Percentiles rank a stretch among this genome's conserved stretches.
These are phyloP conservation scores for Neocrepidodera transversa DNA, from an alignment of 2,888 invertebrate species.

Conservation along the genomic window DNA sequence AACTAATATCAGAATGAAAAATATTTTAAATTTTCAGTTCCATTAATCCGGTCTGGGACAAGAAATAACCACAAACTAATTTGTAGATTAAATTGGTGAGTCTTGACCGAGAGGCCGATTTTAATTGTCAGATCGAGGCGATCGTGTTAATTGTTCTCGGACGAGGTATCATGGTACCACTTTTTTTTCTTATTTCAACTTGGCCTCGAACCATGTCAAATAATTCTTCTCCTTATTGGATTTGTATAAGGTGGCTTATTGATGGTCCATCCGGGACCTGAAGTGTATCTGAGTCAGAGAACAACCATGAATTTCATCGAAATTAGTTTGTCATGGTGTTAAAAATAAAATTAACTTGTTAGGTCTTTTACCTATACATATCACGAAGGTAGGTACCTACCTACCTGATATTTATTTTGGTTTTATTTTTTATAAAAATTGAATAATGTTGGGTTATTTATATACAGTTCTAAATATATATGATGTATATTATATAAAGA, in stretches of 20 bases:
- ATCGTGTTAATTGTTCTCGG: slow-evolving; percentile 54
- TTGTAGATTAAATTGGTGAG: slow-evolving; percentile 59
- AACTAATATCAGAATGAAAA: too few species aligned
- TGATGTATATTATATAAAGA: too few species aligned
- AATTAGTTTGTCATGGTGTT: slow-evolving; percentile 15
- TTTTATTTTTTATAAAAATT: too few species aligned
- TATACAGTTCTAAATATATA: too few species aligned
- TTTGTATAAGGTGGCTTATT: slow-evolving; percentile 19
- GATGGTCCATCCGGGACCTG: slow-evolving; percentile 1
- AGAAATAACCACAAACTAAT: slow-evolving; percentile 48
- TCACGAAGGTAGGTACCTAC: too few species aligned
- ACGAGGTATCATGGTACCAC: slow-evolving; percentile 26
- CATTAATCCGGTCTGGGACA: background rate
- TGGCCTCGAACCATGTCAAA: slow-evolving; percentile 23
- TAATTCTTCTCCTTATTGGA: slow-evolving; percentile 25
- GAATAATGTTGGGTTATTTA: too few species aligned
- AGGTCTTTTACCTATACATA: too few species aligned
- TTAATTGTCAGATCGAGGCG: slow-evolving; percentile 57
- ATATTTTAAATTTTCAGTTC: too few species aligned
- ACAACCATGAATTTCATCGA: slow-evolving; percentile 8
- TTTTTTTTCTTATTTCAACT: slow-evolving; percentile 16
- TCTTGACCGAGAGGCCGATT: slow-evolving; percentile 54
- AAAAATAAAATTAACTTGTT: slow-evolving; percentile 7
- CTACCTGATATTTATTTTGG: too few species aligned
- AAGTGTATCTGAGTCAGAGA: slow-evolving; percentile 2